Evolutionary conservation across 2,113 vertebrate genomes (phyloP), one percentile per base, ranked within the genome.

Genomic region (Aplodontia rufa): DNA sequence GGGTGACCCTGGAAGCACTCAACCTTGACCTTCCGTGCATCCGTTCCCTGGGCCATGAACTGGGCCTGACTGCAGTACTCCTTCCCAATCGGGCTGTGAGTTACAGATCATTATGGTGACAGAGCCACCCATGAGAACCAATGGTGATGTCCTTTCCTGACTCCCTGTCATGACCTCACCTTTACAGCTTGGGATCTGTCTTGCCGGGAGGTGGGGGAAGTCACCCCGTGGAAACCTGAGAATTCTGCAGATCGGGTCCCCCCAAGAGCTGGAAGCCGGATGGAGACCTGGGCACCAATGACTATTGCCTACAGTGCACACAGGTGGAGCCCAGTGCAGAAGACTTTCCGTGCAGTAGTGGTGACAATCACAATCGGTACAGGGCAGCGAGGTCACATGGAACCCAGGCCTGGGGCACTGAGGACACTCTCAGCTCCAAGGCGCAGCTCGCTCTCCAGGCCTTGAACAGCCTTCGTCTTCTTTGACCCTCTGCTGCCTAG

Each of bases 281-380:
- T 26, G 28, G 58, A 26, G 55, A 26, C 58, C 58, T 10, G 58
- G 24, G 28, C 3, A 9, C 8, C 58, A 1, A 30, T 11, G 32
- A 17, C 16, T 22, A 26, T 4, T 17, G 20, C 22, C 3, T 2
- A 0, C 26, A 0, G 6, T 1, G 6, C 4, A 7, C 35, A 32
- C 13, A 35, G 4, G 40, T 64, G 24, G 51, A 3, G 32, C 13
- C 37, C 24, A 20, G 69, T 13, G 17, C 82, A 1, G 11, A 4
- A 76, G 0, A 0, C 42, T 35, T 19, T 5, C 16, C 11, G 0
- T 26, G 2, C 4, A 5, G 71, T 2, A 6, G 82, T 0, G 12
- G 7, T 0, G 4, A 19, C 4, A 0, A 13, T 9, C 0, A 1
- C 12, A 53, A 4, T 30, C 10, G 0, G 30, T 0, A 1, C 13